Evolutionary conservation across 2,888 invertebrate species (phyloP), one percentile per base, ranked within the genome.

Genomic region (Acleris emargana): DNA sequence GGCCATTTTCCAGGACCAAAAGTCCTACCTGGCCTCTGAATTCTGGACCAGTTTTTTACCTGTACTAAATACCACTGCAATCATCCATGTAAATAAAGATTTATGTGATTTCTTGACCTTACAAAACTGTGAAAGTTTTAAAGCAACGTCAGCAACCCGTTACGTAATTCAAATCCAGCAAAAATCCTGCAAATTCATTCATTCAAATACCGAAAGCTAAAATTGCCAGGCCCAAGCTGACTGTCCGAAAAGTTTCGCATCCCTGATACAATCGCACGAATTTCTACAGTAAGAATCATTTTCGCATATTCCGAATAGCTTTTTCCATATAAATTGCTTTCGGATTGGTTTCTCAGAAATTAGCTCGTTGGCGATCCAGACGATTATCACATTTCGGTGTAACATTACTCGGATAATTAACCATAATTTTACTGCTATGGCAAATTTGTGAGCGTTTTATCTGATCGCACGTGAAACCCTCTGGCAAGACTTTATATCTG

Each of bases 341-440:
- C 50, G 55, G 60, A 55, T 57, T 66, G 60, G 17, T 32, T 66
- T 66, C 64, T 55, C 60, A 45, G 64, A 66, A 66, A 52, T 50
- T 58, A 49, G 25, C 49, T 22, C 28, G 50, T 25, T 17, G 43
- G 42, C 64, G 51, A 55, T 60, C 55, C 50, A 18, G 38, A 50
- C 43, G 59, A 66, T 66, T 66, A 60, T 66, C 60, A 60, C 64
- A 66, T 66, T 66, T 60, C 25, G 60, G 60, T 60, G 58, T 60
- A 66, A 66, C 64, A 51, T 66, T 60, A 66, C 38, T 50, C 20
- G 51, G 22, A 50, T 66, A 66, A 66, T 66, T 66, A 60, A 55
- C 43, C 32, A 55, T 45, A 60, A 66, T 66, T 66, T 55, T 57
- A 60, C 55, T 50, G 64, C 54, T 43, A 28, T 50, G 54, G 59